phyloP scores from a whole-genome alignment of 2,888 invertebrate genomes.

The Helicoverpa assulta region DNA sequence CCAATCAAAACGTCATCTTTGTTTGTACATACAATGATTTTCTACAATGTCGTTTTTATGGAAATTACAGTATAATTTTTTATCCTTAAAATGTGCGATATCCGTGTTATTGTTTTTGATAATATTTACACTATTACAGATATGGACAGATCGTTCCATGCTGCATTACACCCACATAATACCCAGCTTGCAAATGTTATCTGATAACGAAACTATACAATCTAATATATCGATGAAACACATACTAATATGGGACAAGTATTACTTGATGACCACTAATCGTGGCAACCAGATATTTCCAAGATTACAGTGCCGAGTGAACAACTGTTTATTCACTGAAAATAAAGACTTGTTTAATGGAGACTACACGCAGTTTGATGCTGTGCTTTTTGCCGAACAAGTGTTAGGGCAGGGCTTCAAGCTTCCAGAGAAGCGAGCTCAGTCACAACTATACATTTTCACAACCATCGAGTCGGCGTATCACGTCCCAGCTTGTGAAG shows the following conservation, averaged over 20 bases:
- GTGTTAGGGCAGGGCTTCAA: conserved; percentile 43
- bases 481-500: conserved; percentile 72
- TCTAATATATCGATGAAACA: conserved; percentile 47
- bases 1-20: conserved; percentile 6
- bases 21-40: background rate
- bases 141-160: conserved; percentile 12
- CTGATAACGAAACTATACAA: background rate
- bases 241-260: conserved; percentile 66
- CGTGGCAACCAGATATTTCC: conserved; percentile 28
- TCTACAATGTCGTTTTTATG: conserved; percentile 27
- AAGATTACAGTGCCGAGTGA: conserved; percentile 61
- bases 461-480: conserved; percentile 70
- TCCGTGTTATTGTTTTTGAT: conserved; percentile 21
- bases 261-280: conserved; percentile 30
- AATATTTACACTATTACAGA: conserved; percentile 13
- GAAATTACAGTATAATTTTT: conserved; percentile 36
- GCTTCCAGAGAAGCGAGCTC: conserved; percentile 60
- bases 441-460: conserved; percentile 73
- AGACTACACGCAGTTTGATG: conserved; percentile 69
- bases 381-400: conserved; percentile 69
- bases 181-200: conserved; percentile 9
- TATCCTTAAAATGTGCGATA: conserved; percentile 25
- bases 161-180: background rate
- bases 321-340: conserved; percentile 69
- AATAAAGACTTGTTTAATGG: conserved; percentile 62